Evolutionary conservation across 2,888 invertebrate species (phyloP).

Genomic region (Anodontia alba): DNA sequence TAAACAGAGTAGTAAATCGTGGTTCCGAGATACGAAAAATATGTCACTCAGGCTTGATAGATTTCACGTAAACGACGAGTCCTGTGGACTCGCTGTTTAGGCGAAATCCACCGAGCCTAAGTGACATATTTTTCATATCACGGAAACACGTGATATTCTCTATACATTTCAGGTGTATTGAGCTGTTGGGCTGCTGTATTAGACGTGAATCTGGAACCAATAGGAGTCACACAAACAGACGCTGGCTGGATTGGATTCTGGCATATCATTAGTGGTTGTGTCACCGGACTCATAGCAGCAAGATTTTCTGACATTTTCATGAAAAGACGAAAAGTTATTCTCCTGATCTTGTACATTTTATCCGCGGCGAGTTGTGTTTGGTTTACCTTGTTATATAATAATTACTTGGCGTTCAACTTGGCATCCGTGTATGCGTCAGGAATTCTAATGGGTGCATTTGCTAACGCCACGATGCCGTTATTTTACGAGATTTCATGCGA

Average conservation of each 20-base stretch:
- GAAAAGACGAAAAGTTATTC: conserved; percentile 36
- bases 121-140: too few species aligned
- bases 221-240: conserved; percentile 46
- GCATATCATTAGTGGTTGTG: conserved; percentile 43
- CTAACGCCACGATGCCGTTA: conserved; percentile 45
- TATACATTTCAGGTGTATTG: conserved; percentile 16
- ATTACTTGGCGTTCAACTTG: conserved; percentile 26
- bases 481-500: conserved; percentile 51
- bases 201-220: conserved; percentile 43
- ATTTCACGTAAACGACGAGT: too few species aligned
- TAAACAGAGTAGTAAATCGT: too few species aligned
- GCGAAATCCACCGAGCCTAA: too few species aligned
- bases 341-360: conserved; percentile 22
- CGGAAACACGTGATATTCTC: too few species aligned
- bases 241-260: conserved; percentile 59
- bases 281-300: conserved; percentile 41
- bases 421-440: conserved; percentile 37
- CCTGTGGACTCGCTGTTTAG: too few species aligned
- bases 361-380: conserved; percentile 31
- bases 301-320: conserved; percentile 43
- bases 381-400: conserved; percentile 40
- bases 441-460: conserved; percentile 44
- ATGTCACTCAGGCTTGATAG: too few species aligned
- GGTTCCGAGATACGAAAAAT: too few species aligned
- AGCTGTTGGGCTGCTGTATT: conserved; percentile 43